Base-by-base conservation (phyloP, 1,140 invertebrate species). In the Geopemphigus sp. region DNA sequence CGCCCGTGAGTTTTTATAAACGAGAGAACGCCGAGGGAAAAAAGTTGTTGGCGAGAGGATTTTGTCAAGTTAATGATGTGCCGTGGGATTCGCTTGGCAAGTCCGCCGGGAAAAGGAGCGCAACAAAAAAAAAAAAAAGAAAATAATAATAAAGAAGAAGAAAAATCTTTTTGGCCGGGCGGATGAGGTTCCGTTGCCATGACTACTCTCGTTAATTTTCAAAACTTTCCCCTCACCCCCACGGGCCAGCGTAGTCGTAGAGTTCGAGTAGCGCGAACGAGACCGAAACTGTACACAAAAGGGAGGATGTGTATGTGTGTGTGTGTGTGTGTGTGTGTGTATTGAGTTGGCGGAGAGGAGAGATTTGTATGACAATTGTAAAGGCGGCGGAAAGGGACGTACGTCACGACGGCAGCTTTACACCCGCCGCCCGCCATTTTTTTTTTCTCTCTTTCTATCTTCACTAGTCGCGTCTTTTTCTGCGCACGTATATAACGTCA, bases 11-110 rank as follows among this genome's bases (percentile, higher is more conserved):
- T 53, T 70, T 70, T 70, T 24, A 12, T 24, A 12, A 26, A 53
- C 24, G 68, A 54, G 6, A 8, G 68, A 72, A 72, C 22, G 50
- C 24, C 22, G 68, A 54, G 74, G 57, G 24, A 59, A 29, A 11
- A 63, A 78, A 78, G 57, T 32, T n/a, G 73, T 76, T 61, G 73
- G 73, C 45, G 39, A 78, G 39, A 78, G 74, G 74, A 78, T 78
- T 72, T 78, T 61, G 74, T 78, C 74, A 78, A 78, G 74, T 78
- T 78, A 78, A 78, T 78, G 74, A 78, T 78, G 74, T 78, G 19
- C 74, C 74, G 39, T 26, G 74, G 74, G 74, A 78, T 50, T 78
- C 57, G 57, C 14, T 14, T 24, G 64, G 64, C 47, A 29, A 54
- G 68, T 72, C 68, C 68, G 10, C 24, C 68, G 68, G 68, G 68